These are phyloP conservation scores for Camelus dromedarius DNA, from an alignment of 2,113 vertebrate species.

Conservation along the genomic window DNA sequence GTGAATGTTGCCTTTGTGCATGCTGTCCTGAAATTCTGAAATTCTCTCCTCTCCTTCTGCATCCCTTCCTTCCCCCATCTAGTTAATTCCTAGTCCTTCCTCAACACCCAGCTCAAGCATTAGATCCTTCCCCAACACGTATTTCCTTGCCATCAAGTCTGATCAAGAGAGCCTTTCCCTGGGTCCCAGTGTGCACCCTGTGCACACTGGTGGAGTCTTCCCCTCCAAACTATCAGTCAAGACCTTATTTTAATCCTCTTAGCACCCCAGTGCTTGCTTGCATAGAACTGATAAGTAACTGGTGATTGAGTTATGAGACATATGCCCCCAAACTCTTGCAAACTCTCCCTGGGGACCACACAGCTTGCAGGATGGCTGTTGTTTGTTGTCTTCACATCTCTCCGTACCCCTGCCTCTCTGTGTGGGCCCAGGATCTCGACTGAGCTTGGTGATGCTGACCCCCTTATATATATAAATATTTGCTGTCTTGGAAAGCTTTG, in stretches of 20 bases:
- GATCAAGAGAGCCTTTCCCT: not conserved
- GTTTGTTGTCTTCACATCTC: not conserved
- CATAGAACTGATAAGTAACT: not conserved
- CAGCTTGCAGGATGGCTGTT: not conserved
- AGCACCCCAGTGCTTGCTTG: not conserved
- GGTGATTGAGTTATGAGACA: not conserved
- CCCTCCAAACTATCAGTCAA: not conserved
- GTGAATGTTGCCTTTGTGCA: not conserved
- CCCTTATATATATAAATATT: not conserved
- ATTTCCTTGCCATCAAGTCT: not conserved
- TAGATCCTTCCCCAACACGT: not conserved
- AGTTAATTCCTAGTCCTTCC: not conserved
- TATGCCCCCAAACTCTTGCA: not conserved
- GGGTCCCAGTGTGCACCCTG: not conserved
- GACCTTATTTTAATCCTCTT: not conserved
- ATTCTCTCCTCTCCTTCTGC: not conserved
- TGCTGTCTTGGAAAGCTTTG: conserved; percentile 5
- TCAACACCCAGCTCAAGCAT: not conserved
- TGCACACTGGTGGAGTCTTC: not conserved
- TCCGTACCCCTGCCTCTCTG: not conserved
- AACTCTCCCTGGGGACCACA: not conserved
- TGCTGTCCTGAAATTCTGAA: not conserved
- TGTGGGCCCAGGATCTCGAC: not conserved
- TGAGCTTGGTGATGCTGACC: not conserved
- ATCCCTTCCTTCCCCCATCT: not conserved